Base-by-base conservation (phyloP, 2,113 vertebrate genomes). In the Rhodinocichla rosea region DNA sequence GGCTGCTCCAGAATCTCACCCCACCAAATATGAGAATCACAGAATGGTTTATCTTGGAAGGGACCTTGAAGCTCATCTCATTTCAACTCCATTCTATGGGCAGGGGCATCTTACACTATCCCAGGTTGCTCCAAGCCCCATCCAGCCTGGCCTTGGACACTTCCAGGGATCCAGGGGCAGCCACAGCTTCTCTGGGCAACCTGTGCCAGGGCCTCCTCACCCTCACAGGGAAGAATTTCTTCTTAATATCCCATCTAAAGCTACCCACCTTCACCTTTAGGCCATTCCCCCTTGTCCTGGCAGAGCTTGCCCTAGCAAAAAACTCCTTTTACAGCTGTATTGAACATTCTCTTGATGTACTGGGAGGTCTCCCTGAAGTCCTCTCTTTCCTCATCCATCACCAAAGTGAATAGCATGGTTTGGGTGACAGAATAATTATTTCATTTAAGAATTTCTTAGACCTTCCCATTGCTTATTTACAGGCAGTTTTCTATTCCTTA, bases 71-170 rank as follows among this genome's bases (percentile, higher is more conserved):
- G 3, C 1, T 19, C 23, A 37, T 33, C 13, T 24, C 1, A 1
- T 44, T 59, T 22, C 27, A 23, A 21, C 4, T 5, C 9, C 21
- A 11, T 56, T 7, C 7, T 2, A 13, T 19, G 32, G 24, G 1
- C 9, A 79, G 1, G n/a, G 11, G 23, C 18, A 44, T 2, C 22
- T 53, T 15, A 11, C 39, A 35, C n/a, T 15, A 2, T 0, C 15
- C 28, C 39, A 53, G 28, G 9, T 0, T 60, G 5, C 4, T 63
- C 56, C 32, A 56, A 37, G 7, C 8, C 15, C 21, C 0, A 0
- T 19, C 10, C 62, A 45, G 0, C 20, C 30, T 53, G 62, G 33
- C 11, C 55, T 55, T 32, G 55, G 5, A 23, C 35, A 55, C 3
- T 35, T 9, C 26, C 63, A 69, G 15, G 14, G 55, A 47, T 40